phyloP scores from a whole-genome alignment of 2,888 invertebrate genomes.

The Pyrrhosoma nymphula region DNA sequence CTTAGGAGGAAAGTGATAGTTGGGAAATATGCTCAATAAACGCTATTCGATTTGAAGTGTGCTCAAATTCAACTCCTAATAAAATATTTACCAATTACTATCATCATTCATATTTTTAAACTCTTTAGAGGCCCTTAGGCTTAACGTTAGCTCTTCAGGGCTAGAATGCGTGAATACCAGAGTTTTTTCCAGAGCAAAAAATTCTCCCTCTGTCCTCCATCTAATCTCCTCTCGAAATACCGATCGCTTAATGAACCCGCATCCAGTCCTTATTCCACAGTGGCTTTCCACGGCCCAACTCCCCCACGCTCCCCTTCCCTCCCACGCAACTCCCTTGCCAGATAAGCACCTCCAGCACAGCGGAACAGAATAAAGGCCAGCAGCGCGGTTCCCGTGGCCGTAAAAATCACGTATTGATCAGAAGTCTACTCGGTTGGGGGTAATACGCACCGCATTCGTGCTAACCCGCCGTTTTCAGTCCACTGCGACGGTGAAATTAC shows the following conservation, averaged over 20 bases:
- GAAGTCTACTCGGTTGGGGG: neutral
- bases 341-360: neutral
- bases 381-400: neutral
- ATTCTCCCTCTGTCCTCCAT: neutral
- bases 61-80: too few relatives aligned
- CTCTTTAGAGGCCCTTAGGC: too few relatives aligned
- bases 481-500: neutral
- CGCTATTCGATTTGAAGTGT: too few relatives aligned
- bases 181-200: neutral
- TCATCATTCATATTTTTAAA: too few relatives aligned
- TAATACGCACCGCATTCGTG: neutral
- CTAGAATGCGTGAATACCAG: too few relatives aligned
- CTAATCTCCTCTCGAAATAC: neutral
- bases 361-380: neutral
- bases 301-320: neutral
- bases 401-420: conserved; percentile 20
- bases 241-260: neutral
- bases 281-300: neutral
- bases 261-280: neutral
- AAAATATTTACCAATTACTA: too few relatives aligned
- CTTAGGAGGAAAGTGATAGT: too few relatives aligned
- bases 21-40: too few relatives aligned
- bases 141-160: too few relatives aligned
- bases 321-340: neutral
- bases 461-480: neutral